These are phyloP conservation scores for Lithobates sylvaticus DNA, from an alignment of 2,797 vertebrate species.

Conservation along the genomic window DNA sequence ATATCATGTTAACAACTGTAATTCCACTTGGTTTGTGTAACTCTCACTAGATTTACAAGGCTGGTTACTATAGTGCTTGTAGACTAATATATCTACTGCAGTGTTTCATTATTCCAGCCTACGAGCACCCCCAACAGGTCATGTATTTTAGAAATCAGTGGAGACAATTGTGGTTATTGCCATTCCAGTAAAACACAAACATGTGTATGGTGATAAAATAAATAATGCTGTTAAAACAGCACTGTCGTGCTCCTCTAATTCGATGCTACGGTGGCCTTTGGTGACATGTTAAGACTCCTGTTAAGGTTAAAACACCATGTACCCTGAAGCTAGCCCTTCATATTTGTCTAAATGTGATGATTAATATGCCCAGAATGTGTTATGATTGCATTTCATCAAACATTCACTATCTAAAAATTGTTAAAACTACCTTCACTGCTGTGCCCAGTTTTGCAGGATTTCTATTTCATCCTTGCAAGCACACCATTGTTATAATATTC, in stretches of 20 bases:
- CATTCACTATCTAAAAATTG: slow-evolving; percentile 35
- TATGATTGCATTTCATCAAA: slow-evolving; percentile 40
- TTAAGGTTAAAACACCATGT: neutral
- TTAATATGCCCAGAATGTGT: slow-evolving; percentile 15
- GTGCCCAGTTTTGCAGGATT: slow-evolving; percentile 26
- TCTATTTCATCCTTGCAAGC: slow-evolving; percentile 45
- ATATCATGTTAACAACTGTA: no score
- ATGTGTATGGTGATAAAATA: neutral
- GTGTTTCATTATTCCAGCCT: neutral
- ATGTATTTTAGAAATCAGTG: neutral
- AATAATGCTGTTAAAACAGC: neutral
- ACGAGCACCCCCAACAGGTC: neutral
- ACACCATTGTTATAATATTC: slow-evolving; percentile 52
- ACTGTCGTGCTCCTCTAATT: neutral
- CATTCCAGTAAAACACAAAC: no score
- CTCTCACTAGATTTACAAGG: neutral
- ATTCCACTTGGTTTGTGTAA: no score
- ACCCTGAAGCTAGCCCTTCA: neutral
- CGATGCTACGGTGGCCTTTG: neutral
- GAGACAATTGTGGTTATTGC: no score
- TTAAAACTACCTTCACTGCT: slow-evolving; percentile 22
- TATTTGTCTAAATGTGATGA: neutral
- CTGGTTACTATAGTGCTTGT: no score
- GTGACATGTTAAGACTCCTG: neutral
- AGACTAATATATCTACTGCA: no score